Percentiles rank a stretch among this genome's conserved stretches.
phyloP scores from a whole-genome alignment of 2,113 vertebrate species.

The Pomatorhinus ruficollis region DNA sequence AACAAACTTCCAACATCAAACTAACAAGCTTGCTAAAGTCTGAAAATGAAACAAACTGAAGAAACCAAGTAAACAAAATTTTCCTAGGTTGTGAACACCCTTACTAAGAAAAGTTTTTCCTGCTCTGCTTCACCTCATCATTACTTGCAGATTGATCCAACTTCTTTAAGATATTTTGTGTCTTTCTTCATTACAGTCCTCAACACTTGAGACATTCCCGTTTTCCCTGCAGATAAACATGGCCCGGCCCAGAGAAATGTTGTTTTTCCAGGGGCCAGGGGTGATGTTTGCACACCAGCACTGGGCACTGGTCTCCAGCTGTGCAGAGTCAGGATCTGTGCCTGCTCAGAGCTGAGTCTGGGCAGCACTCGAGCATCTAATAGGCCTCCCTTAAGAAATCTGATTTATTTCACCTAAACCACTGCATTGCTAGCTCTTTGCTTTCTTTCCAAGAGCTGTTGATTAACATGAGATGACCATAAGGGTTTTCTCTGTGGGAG shows the following conservation, averaged over 20 bases:
- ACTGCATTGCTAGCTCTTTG: background rate
- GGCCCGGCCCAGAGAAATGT: background rate
- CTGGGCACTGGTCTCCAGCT: background rate
- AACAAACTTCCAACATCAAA: background rate
- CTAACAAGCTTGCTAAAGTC: background rate
- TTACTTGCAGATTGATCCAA: background rate
- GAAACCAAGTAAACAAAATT: background rate
- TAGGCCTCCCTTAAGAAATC: background rate
- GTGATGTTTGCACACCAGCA: background rate
- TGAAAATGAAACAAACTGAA: background rate
- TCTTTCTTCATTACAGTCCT: background rate
- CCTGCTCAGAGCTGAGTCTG: background rate
- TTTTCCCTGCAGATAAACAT: background rate
- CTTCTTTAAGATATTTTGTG: background rate
- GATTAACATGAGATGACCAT: background rate
- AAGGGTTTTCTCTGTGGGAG: background rate
- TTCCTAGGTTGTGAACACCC: background rate
- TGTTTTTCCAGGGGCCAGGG: fast-evolving
- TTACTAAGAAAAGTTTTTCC: background rate
- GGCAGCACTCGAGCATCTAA: fast-evolving
- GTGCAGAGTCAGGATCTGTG: background rate
- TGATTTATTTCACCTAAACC: background rate
- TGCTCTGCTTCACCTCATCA: background rate
- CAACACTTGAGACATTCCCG: background rate
- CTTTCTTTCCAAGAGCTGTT: background rate